Conservation (phyloP, 2,113 vertebrate genomes). For the Formicarius rufipectus region DNA sequence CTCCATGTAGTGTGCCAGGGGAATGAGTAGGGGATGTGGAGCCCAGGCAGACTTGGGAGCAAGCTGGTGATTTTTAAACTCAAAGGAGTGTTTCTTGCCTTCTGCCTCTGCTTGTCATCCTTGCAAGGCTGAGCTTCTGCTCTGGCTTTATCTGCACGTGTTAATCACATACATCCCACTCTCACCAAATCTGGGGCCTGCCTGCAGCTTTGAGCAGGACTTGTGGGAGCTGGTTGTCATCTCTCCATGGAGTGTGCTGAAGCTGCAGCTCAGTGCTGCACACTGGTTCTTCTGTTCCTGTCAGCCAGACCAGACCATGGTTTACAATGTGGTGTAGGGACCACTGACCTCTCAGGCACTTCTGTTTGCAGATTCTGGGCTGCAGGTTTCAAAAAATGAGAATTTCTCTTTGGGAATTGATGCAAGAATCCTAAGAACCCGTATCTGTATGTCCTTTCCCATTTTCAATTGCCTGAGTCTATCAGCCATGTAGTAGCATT, state of each 20-base stretch:
- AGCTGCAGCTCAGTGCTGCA: neutral
- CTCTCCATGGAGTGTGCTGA: neutral
- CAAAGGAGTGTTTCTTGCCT: neutral
- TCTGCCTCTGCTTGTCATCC: neutral
- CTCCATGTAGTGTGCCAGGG: neutral
- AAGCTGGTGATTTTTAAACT: neutral
- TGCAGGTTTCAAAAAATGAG: neutral
- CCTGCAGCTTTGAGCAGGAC: neutral
- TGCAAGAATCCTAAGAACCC: neutral
- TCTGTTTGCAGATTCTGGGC: neutral
- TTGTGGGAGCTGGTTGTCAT: neutral
- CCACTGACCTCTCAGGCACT: neutral
- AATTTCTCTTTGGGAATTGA: neutral
- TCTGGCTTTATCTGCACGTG: neutral
- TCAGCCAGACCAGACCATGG: neutral
- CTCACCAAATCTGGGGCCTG: neutral
- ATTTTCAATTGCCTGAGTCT: neutral
- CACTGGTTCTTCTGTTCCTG: neutral
- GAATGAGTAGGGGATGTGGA: neutral
- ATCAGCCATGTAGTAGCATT: neutral
- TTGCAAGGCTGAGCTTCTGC: neutral
- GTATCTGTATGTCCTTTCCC: neutral
- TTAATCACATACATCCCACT: neutral
- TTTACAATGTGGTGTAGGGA: neutral
- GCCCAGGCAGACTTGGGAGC: accelerated